Conservation (phyloP, 2,888 invertebrate species). For the Eupithecia pulchellata region DNA sequence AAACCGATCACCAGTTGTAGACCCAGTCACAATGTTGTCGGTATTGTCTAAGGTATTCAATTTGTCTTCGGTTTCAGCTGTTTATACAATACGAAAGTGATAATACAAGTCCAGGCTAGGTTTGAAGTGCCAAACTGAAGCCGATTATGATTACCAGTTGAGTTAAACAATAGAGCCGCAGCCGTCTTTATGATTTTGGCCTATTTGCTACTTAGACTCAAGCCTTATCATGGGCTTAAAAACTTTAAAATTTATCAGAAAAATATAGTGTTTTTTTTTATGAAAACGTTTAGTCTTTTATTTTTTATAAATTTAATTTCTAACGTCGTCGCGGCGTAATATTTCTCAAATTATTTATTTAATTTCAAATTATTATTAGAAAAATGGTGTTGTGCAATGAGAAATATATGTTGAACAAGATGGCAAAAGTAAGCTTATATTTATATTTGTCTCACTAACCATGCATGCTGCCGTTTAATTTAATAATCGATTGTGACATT, state of each 20-base stretch:
- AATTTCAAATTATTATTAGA: not conserved
- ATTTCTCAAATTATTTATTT: too few relatives aligned
- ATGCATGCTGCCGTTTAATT: conserved; percentile 21
- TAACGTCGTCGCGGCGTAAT: not conserved
- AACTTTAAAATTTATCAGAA: not conserved
- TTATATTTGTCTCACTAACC: conserved; percentile 16
- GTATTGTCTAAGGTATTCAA: too few relatives aligned
- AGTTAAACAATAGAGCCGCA: too few relatives aligned
- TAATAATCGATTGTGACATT: not conserved
- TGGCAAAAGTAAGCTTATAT: conserved; percentile 18
- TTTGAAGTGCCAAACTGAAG: too few relatives aligned
- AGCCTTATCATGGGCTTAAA: not conserved
- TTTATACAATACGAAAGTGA: too few relatives aligned
- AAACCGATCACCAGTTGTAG: too few relatives aligned
- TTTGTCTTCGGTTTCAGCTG: too few relatives aligned
- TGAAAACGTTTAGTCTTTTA: not conserved
- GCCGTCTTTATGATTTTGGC: not conserved
- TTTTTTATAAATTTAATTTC: not conserved
- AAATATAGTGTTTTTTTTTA: not conserved
- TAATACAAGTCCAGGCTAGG: too few relatives aligned
- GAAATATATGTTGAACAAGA: conserved; percentile 4
- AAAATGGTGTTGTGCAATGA: not conserved
- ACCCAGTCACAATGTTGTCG: too few relatives aligned
- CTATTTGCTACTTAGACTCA: not conserved
- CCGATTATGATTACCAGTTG: too few relatives aligned